A percentile compares a stretch with the other conserved stretches of the same genome.
Conservation (phyloP, 2,888 invertebrate species). For the Cosmia pyralina region DNA sequence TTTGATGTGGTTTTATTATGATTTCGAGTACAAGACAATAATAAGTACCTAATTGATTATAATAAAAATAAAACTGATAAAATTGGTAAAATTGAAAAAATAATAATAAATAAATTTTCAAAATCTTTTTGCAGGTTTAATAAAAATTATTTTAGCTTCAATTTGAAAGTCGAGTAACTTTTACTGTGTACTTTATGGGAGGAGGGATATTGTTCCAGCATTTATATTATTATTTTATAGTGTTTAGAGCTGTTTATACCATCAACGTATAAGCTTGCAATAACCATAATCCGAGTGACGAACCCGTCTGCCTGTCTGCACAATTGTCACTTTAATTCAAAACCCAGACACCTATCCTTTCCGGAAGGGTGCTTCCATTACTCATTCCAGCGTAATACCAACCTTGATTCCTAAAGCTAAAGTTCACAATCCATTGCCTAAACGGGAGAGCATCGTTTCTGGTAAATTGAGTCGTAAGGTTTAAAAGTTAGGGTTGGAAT, state of each 20-base stretch:
- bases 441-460: background rate
- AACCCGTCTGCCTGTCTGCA: slow-evolving; percentile 44
- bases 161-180: too few relatives aligned
- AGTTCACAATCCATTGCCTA: slow-evolving; percentile 30
- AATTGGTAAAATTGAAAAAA: too few relatives aligned
- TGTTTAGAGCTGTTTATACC: background rate
- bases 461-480: background rate
- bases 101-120: too few relatives aligned
- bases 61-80: too few relatives aligned
- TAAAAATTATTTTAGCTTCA: too few relatives aligned
- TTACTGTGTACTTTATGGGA: too few relatives aligned
- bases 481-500: slow-evolving; percentile 44
- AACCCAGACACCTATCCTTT: slow-evolving; percentile 77
- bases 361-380: slow-evolving; percentile 58
- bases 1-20: too few relatives aligned
- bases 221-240: too few relatives aligned
- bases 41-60: too few relatives aligned
- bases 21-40: too few relatives aligned
- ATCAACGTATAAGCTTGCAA: slow-evolving; percentile 26
- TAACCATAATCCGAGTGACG: slow-evolving; percentile 46
- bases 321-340: slow-evolving; percentile 75
- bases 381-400: slow-evolving; percentile 17
- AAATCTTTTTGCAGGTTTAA: too few relatives aligned
- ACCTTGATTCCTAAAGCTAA: slow-evolving; percentile 4
- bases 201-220: too few relatives aligned